Evolutionary conservation across 1,140 invertebrate species (phyloP).

Genomic region (Ceratoteleas bidentatus): DNA sequence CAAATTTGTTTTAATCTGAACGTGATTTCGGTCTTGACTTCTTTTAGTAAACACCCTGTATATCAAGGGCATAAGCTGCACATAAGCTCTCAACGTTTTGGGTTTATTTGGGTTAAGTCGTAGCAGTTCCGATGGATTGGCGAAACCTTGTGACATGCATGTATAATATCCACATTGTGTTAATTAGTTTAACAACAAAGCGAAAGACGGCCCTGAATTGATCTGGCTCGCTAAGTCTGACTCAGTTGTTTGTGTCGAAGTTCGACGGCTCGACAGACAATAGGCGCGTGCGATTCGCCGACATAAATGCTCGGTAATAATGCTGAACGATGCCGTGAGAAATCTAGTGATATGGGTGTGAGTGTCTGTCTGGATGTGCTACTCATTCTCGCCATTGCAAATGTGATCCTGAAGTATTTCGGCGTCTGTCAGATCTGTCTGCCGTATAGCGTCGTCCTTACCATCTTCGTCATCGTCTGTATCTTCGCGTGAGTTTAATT

Average conservation of each 20-base stretch:
- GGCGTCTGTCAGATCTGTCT: slow-evolving; percentile 71
- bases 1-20: too few relatives aligned
- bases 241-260: slow-evolving; percentile 53
- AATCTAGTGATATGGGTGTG: slow-evolving; percentile 71
- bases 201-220: slow-evolving; percentile 53
- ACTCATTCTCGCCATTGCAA: slow-evolving; percentile 66
- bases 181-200: slow-evolving; percentile 66
- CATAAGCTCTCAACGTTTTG: slow-evolving; percentile 4
- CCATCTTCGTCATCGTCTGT: slow-evolving; percentile 69
- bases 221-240: slow-evolving; percentile 28
- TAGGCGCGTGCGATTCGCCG: slow-evolving; percentile 14
- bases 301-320: slow-evolving; percentile 16
- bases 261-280: slow-evolving; percentile 48
- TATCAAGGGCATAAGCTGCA: too few relatives aligned
- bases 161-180: slow-evolving; percentile 64
- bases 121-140: slow-evolving; percentile 40
- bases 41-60: too few relatives aligned
- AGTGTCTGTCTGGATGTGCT: slow-evolving; percentile 67
- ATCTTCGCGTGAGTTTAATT: slow-evolving; percentile 71
- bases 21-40: too few relatives aligned
- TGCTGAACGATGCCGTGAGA: slow-evolving; percentile 10
- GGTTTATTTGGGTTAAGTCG: slow-evolving; percentile 53
- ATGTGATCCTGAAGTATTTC: slow-evolving; percentile 66
- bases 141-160: slow-evolving; percentile 56
- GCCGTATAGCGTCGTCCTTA: slow-evolving; percentile 73